These are phyloP conservation scores for Pterobdella sp. DNA, from an alignment of 2,888 invertebrate genomes.

Conservation along the genomic window DNA sequence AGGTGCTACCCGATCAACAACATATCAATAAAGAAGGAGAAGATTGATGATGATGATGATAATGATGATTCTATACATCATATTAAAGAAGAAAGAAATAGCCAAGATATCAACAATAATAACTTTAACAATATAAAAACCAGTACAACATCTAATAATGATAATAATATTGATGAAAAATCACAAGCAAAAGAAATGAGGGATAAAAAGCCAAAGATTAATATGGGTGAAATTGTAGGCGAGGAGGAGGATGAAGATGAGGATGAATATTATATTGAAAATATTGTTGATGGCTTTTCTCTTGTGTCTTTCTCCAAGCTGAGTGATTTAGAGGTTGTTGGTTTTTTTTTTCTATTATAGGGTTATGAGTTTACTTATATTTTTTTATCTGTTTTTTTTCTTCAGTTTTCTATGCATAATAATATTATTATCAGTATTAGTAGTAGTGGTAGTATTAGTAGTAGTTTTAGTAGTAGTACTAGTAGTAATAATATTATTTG, in stretches of 20 bases:
- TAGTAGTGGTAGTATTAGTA: too few species aligned
- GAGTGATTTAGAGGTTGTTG: constrained; percentile 15
- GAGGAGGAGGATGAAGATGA: not conserved
- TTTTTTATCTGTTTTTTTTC: not conserved
- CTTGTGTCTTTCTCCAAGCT: not conserved
- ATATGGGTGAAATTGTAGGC: not conserved
- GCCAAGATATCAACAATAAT: not conserved
- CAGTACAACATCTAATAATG: not conserved
- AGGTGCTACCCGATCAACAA: not conserved
- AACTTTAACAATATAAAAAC: too few species aligned
- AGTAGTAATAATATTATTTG: constrained; percentile 11
- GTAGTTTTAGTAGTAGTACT: too few species aligned
- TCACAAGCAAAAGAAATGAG: not conserved
- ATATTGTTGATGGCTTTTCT: constrained; percentile 21
- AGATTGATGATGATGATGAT: not conserved
- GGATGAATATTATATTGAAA: not conserved
- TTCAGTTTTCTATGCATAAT: not conserved
- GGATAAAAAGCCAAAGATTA: not conserved
- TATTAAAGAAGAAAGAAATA: not conserved
- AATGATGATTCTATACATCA: not conserved
- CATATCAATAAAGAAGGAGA: not conserved
- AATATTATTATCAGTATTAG: too few species aligned
- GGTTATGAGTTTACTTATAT: not conserved
- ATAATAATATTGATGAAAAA: not conserved
- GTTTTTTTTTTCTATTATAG: not conserved